A percentile compares a stretch with the other conserved stretches of the same genome.
Conservation (phyloP, 2,113 vertebrate genomes). For the Atlantisia rogersi region DNA sequence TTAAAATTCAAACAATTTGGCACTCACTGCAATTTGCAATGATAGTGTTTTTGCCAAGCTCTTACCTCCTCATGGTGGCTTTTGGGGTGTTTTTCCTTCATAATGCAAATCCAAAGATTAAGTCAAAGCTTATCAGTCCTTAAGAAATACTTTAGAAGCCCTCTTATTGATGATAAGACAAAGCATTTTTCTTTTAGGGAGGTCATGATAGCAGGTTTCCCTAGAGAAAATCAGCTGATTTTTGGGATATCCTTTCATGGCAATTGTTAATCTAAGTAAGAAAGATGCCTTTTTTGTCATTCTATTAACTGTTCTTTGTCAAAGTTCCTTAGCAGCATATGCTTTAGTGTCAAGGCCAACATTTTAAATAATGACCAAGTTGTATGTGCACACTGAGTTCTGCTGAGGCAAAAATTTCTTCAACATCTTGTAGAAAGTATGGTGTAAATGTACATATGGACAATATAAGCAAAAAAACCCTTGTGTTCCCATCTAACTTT, state of each 20-base stretch:
- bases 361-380: not conserved
- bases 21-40: not conserved
- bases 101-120: not conserved
- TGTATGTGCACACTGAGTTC: not conserved
- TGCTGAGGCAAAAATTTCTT: not conserved
- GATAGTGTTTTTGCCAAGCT: not conserved
- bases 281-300: not conserved
- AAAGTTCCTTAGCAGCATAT: not conserved
- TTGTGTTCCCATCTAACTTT: not conserved
- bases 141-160: not conserved
- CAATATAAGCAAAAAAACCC: not conserved
- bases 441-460: not conserved
- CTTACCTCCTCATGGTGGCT: not conserved
- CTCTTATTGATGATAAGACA: not conserved
- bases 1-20: not conserved
- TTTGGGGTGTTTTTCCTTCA: not conserved
- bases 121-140: not conserved
- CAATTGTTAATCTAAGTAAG: not conserved
- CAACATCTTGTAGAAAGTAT: not conserved
- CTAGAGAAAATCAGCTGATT: not conserved
- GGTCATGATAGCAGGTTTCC: not conserved
- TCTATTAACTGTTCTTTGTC: not conserved
- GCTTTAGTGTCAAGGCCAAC: not conserved
- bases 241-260: not conserved
- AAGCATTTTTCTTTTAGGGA: not conserved